Conservation (phyloP, 2,888 invertebrate species). For the Andrena hattorfiana region DNA sequence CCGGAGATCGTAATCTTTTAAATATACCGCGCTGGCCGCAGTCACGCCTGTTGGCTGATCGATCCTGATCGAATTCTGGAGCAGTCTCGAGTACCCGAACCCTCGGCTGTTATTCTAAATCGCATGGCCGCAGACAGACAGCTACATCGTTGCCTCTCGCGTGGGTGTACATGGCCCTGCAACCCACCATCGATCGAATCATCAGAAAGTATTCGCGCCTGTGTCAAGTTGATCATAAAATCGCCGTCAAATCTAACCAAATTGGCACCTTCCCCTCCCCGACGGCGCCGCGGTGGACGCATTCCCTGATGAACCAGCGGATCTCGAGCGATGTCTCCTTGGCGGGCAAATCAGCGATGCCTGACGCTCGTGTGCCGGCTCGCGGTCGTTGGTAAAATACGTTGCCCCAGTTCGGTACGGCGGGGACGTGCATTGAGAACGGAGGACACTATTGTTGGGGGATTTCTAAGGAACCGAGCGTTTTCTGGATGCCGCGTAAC, state of each 20-base stretch:
- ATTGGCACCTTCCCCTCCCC: background rate
- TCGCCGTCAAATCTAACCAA: constrained; percentile 8
- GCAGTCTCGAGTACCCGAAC: background rate
- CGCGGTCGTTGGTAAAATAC: constrained; percentile 65
- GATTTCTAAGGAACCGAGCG: constrained; percentile 64
- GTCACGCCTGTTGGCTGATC: constrained; percentile 24
- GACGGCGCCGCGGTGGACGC: background rate
- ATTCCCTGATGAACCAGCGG: constrained; percentile 18
- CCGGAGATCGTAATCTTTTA: constrained; percentile 51
- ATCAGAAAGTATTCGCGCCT: background rate
- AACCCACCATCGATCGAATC: too few species aligned
- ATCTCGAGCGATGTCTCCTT: constrained; percentile 20
- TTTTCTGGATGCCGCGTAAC: constrained; percentile 80
- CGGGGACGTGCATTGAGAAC: constrained; percentile 47
- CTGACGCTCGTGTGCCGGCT: constrained; percentile 1
- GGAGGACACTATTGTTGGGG: constrained; percentile 69
- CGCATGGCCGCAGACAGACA: too few species aligned
- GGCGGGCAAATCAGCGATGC: constrained; percentile 28
- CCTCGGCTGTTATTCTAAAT: too few species aligned
- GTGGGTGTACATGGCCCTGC: too few species aligned
- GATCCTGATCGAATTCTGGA: background rate
- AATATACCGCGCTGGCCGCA: constrained; percentile 23
- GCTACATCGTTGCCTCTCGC: too few species aligned
- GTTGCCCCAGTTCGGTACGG: constrained; percentile 60
- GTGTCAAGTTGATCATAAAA: constrained; percentile 13